Evolutionary conservation across 2,797 vertebrate genomes (phyloP), one percentile per base, ranked within the genome.

Genomic region (Notolepis coatsorum): DNA sequence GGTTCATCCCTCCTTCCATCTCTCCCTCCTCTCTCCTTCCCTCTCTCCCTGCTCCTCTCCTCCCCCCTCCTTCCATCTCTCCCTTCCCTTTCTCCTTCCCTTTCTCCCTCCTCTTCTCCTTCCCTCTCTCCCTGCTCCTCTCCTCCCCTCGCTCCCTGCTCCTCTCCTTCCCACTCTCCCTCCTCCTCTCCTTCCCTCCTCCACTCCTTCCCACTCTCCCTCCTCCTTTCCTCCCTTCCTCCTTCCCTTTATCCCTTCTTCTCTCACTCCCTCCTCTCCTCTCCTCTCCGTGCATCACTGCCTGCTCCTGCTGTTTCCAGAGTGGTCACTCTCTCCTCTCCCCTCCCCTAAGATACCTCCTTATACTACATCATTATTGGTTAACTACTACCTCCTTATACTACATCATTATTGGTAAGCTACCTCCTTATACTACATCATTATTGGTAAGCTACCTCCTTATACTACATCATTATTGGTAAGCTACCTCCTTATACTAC

Each of bases 311-410:
- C 58, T 75, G 50, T 63, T 63, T 81, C 56, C 38, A 68, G 80
- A 79, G 80, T 72, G 72, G 61, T 71, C 33, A 75, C 72, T 68
- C 48, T 69, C 42, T 45, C n/a, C 18, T 61, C 65, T 74, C 51
- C n/a, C n/a, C 58, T 72, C 66, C 18, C 15, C 43, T 30, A 12
- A 62, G 70, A 58, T 2, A 17, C 13, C 21, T n/a, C n/a, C 15
- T n/a, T 39, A 17, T 7, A 39, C 15, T 2, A 21, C 31, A 37
- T 37, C 35, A 37, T 37, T 37, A n/a, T 37, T 10, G 35, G 15
- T 12, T 1, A 37, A 10, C 12, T 37, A 10, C 35, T n/a, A 5
- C 12, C 13, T 37, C 35, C 35, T n/a, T n/a, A n/a, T n/a, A 3
- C 35, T 12, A 3, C 13, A 13, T 35, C 9, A 13, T 12, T 35